Conservation (phyloP, 2,888 invertebrate species). For the Trachelus iudaicus region DNA sequence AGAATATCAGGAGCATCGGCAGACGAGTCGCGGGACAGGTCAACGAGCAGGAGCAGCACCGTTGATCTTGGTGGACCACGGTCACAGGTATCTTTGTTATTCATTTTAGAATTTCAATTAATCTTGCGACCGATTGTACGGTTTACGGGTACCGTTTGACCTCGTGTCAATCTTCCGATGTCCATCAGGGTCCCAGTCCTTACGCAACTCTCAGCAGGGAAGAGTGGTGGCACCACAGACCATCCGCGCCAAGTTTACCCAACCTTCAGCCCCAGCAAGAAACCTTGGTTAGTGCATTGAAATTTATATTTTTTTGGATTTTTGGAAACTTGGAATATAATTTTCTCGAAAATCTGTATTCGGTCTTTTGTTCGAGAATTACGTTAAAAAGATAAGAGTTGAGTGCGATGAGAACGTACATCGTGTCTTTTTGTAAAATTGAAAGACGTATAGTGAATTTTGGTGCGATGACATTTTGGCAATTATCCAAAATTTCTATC, state of each 20-base stretch:
- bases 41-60: conserved; percentile 24
- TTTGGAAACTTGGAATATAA: neutral
- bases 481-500: conserved; percentile 15
- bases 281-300: conserved; percentile 42
- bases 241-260: conserved; percentile 41
- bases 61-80: conserved; percentile 18
- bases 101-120: neutral
- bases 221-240: conserved; percentile 45
- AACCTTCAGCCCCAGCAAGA: conserved; percentile 42
- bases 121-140: neutral
- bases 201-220: conserved; percentile 39
- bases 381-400: neutral
- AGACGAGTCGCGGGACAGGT: conserved; percentile 27
- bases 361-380: too few relatives aligned
- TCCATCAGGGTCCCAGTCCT: conserved; percentile 40
- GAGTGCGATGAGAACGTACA: neutral
- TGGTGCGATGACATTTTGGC: conserved; percentile 12
- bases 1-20: conserved; percentile 29
- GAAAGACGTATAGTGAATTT: neutral
- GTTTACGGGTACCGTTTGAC: neutral
- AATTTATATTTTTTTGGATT: neutral
- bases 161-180: neutral
- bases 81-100: neutral
- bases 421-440: neutral
- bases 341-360: neutral